Base-by-base conservation (phyloP, 2,113 vertebrate genomes). In the Asarcornis scutulata region DNA sequence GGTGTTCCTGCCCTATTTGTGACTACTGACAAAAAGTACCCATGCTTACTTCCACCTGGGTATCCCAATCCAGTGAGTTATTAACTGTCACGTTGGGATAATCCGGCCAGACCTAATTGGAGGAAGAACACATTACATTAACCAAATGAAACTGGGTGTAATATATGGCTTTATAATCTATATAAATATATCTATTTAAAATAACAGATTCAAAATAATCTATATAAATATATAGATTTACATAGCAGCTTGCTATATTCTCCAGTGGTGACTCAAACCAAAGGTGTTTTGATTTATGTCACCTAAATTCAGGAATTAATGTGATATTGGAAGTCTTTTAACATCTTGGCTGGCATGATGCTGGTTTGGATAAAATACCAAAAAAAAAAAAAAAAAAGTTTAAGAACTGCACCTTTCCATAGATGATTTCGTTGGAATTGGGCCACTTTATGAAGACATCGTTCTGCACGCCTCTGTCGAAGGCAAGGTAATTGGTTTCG, bases 361-460 rank as follows among this genome's bases (percentile, higher is more conserved):
- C 9, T 42, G 38, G 9, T 52, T 71, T n/a, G 36, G 14, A 7
- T 27, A 18, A 56, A 58, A 26, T 8, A 17, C 11, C 23, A 25
- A 25, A 50, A 23, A 23, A 38, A 50, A 12, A 50, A 50, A 12
- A 25, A 25, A 25, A 25, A 14, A 5, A 7, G 42, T 82, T 20
- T 14, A 34, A 75, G 53, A 77, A 23, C 9, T 26, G 7, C 98
- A 99, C 99, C 99, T 99, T 99, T 59, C 98, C 99, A 95, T 98
- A 99, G 31, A 99, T 98, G 32, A 99, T 99, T 2, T 97, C 98
- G 52, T 22, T 38, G 76, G 93, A 95, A 12, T 97, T 23, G 26
- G 99, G 98, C 98, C 98, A 99, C 91, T 98, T 99, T 86, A 99
- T 98, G 96, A 99, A 99, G 50, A 99, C 98, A 38, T 99, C 97